Evolutionary conservation across 2,113 vertebrate genomes (phyloP).

Genomic region (Tichodroma muraria): DNA sequence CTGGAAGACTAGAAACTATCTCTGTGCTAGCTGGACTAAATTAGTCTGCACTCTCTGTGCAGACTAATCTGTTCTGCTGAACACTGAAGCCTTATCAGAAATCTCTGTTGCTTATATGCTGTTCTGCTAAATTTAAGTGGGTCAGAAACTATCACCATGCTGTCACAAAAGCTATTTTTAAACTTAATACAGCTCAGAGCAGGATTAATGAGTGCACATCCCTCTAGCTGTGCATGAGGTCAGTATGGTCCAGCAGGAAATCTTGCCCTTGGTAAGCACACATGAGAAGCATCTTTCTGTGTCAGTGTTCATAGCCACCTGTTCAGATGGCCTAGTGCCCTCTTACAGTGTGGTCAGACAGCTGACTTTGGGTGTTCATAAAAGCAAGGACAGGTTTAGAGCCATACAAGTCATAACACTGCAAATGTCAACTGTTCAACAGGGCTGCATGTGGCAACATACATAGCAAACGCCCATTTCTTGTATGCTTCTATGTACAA

Average conservation of each 20-base stretch:
- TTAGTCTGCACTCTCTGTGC: not conserved
- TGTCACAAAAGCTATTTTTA: conserved; percentile 60
- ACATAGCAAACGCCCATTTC: not conserved
- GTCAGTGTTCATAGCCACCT: conserved; percentile 18
- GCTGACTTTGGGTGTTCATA: not conserved
- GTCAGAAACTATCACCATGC: conserved; percentile 46
- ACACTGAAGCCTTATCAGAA: not conserved
- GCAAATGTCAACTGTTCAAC: not conserved
- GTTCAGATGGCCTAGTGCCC: conserved; percentile 47
- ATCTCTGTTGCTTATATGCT: not conserved
- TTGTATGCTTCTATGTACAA: not conserved
- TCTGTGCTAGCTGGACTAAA: not conserved
- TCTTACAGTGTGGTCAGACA: not conserved
- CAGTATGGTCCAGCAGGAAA: conserved; percentile 17
- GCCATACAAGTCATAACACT: not conserved
- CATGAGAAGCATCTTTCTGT: conserved; percentile 27
- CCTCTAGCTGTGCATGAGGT: not conserved
- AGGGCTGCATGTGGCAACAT: not conserved
- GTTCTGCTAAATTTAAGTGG: conserved; percentile 53
- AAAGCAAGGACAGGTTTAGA: not conserved
- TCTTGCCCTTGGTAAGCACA: not conserved
- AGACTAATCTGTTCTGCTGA: not conserved
- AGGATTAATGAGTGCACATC: conserved; percentile 36
- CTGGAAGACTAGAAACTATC: not conserved
- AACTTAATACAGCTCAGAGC: conserved; percentile 51